These are phyloP conservation scores for Magallana ariakensis DNA, from an alignment of 1,140 invertebrate species.

Conservation along the genomic window DNA sequence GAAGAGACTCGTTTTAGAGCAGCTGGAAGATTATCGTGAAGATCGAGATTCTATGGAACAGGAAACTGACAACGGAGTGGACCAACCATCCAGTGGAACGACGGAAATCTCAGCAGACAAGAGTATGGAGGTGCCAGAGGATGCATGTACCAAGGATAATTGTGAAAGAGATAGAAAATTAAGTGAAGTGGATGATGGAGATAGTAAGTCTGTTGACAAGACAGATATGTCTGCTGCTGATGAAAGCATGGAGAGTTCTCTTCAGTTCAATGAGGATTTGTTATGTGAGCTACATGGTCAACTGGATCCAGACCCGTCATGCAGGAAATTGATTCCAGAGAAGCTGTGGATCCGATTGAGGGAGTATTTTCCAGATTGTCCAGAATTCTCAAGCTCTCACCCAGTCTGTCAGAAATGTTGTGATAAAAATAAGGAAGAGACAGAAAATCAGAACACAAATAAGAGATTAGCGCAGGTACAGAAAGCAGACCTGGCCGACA, in stretches of 20 bases:
- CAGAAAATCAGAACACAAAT: conserved; percentile 70
- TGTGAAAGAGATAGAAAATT: conserved; percentile 17
- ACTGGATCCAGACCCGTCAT: conserved; percentile 72
- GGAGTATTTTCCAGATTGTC: conserved; percentile 82
- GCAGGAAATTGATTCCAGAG: conserved; percentile 80
- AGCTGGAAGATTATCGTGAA: conserved; percentile 51
- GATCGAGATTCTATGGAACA: conserved; percentile 45
- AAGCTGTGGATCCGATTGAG: conserved; percentile 82
- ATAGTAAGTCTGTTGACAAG: conserved; percentile 45
- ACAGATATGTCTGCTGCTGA: conserved; percentile 2
- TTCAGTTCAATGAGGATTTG: conserved; percentile 83
- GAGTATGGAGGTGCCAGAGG: conserved; percentile 9
- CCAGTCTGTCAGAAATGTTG: conserved; percentile 80
- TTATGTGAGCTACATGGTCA: conserved; percentile 81
- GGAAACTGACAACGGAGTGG: not conserved
- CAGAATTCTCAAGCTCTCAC: conserved; percentile 77
- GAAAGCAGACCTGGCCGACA: conserved; percentile 72
- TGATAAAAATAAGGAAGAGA: conserved; percentile 60
- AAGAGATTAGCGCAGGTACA: conserved; percentile 70
- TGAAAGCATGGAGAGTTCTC: conserved; percentile 69
- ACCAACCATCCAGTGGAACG: conserved; percentile 5
- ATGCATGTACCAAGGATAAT: conserved; percentile 26
- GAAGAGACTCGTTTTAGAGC: conserved; percentile 74
- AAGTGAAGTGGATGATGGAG: conserved; percentile 40
- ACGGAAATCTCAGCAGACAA: conserved; percentile 34